phyloP scores from a whole-genome alignment of 2,797 vertebrate genomes.

The Momotus momota region DNA sequence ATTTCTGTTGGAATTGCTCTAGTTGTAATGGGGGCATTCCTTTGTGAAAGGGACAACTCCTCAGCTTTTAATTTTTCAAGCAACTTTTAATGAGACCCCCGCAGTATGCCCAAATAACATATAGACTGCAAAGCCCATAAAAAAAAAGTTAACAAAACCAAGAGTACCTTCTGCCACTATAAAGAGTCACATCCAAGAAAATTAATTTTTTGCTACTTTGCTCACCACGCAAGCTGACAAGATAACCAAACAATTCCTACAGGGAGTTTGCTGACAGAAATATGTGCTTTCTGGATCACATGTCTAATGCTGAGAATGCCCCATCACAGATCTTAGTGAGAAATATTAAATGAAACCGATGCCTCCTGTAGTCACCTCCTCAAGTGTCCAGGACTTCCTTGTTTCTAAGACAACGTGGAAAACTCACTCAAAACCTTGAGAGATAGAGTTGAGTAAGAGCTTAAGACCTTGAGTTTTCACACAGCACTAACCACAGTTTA shows the following conservation, averaged over 20 bases:
- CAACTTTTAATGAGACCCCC: not conserved
- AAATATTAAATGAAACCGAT: not conserved
- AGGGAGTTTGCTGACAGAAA: not conserved
- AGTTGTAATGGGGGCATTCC: not conserved
- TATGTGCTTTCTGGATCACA: not conserved
- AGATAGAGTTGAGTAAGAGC: not conserved
- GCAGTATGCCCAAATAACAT: not conserved
- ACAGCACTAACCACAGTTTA: not conserved
- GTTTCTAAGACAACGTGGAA: not conserved
- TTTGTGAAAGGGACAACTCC: not conserved
- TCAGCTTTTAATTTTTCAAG: not conserved
- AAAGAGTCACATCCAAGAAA: not conserved
- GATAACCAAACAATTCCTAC: not conserved
- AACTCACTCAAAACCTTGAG: not conserved
- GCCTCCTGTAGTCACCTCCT: not conserved
- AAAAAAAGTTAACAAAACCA: not conserved
- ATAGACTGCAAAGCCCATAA: not conserved
- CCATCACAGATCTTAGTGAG: not conserved
- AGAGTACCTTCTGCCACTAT: not conserved
- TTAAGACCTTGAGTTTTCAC: not conserved
- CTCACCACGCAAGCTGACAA: not conserved
- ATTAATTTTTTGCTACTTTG: not conserved
- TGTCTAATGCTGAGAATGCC: not conserved
- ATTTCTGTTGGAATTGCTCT: not conserved
- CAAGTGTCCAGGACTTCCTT: not conserved